Evolutionary conservation across 2,113 vertebrate genomes (phyloP).

Genomic region (Lathamus discolor): DNA sequence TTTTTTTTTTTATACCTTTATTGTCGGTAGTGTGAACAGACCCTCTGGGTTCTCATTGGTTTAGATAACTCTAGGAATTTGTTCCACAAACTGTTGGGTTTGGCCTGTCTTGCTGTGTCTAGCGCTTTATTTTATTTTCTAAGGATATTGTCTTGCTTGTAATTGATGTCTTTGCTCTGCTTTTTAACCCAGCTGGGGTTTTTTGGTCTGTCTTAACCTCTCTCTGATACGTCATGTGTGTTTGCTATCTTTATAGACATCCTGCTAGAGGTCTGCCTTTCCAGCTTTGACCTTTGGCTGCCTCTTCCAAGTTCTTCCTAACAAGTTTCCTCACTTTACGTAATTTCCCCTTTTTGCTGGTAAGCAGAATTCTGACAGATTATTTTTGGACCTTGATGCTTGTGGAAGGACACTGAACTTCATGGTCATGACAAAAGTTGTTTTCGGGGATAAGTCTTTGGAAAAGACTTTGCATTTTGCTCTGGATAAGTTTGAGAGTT

Average conservation of each 20-base stretch:
- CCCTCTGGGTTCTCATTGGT: not conserved
- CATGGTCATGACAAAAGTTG: not conserved
- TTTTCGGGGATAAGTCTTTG: not conserved
- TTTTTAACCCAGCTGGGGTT: not conserved
- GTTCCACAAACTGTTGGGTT: slow-evolving; percentile 47
- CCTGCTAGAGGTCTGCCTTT: slow-evolving; percentile 7
- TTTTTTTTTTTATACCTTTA: not conserved
- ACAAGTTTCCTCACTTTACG: not conserved
- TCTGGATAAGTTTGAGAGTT: not conserved
- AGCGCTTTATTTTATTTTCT: not conserved
- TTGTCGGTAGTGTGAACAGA: not conserved
- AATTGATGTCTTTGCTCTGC: not conserved
- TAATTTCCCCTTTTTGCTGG: not conserved
- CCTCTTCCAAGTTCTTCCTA: slow-evolving; percentile 6
- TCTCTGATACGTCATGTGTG: not conserved
- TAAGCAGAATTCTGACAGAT: not conserved
- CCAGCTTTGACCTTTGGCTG: slow-evolving; percentile 44
- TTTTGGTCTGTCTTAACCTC: not conserved
- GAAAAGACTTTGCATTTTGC: not conserved
- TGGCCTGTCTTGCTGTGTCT: slow-evolving; percentile 13
- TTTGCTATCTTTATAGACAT: slow-evolving; percentile 37
- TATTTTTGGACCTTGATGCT: slow-evolving; percentile 6
- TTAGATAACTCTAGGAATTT: slow-evolving; percentile 49
- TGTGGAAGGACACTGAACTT: not conserved
- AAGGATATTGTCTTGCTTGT: not conserved